Percentiles rank a stretch among this genome's conserved stretches.
Conservation (phyloP, 2,888 invertebrate genomes). For the Synergus itoensis region DNA sequence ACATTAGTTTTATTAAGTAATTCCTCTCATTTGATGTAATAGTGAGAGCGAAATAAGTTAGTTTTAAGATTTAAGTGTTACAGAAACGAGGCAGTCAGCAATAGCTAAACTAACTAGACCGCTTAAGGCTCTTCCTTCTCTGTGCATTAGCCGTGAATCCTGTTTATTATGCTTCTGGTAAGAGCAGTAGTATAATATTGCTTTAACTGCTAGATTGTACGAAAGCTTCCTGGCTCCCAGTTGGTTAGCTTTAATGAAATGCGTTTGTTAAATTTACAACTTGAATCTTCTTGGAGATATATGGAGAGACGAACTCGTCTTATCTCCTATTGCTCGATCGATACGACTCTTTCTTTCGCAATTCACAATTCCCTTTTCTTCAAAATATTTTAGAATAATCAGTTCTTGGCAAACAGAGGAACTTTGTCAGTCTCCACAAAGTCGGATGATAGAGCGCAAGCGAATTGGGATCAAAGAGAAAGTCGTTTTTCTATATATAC, state of each 20-base stretch:
- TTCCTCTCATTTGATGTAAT: neutral
- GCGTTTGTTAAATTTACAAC: constrained; percentile 48
- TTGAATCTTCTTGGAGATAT: neutral
- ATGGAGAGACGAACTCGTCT: neutral
- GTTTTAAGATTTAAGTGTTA: neutral
- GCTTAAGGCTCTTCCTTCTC: constrained; percentile 46
- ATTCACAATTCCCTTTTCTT: neutral
- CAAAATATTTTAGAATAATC: neutral
- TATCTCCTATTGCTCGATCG: neutral
- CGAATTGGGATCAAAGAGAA: neutral
- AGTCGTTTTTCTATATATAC: neutral
- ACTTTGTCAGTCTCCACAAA: neutral
- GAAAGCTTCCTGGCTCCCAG: constrained; percentile 40
- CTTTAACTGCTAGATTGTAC: constrained; percentile 56
- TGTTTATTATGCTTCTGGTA: constrained; percentile 55
- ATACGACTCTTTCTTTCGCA: constrained; percentile 4
- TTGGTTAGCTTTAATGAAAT: constrained; percentile 61
- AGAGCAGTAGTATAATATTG: constrained; percentile 56
- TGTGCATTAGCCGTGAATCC: constrained; percentile 51
- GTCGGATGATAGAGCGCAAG: neutral
- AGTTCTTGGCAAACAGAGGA: neutral
- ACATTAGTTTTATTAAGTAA: neutral
- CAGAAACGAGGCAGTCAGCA: constrained; percentile 1
- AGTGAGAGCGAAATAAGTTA: neutral
- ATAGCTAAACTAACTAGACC: constrained; percentile 30